Base-by-base conservation (phyloP, 2,888 invertebrate genomes). In the Lymantria dispar region DNA sequence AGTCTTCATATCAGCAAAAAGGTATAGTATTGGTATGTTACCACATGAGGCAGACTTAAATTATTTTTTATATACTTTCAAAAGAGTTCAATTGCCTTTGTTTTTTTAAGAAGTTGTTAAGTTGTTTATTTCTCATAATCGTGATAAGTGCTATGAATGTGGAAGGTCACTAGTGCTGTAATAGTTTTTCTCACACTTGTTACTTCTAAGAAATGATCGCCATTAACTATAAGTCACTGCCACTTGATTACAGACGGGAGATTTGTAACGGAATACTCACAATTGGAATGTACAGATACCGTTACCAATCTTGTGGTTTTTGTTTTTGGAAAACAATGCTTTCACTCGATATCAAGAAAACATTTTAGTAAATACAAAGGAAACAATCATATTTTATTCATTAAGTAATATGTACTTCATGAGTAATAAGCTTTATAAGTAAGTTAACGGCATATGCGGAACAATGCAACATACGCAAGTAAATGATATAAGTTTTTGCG, bases 401-500 rank as follows among this genome's bases (percentile, higher is more conserved):
- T 54, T 48, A 54, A 45, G n/a, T n/a, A 31, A 48, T 48, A 15
- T 45, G 11, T 51, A 50, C 42, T 56, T 57, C 33, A 48, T 29
- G 22, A 33, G 33, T 33, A 33, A 22, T 22, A 22, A 22, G 22
- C 22, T 22, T 22, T 22, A 29, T 43, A 44, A 38, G 54, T 52
- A 56, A 61, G 55, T 50, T 60, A 64, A 60, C 64, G 56, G 67
- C 59, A 67, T 48, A 47, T 14, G 22, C 45, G 45, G 51, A 57
- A 68, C 65, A 65, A 70, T 61, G 64, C 52, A 57, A 56, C 57
- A 56, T 54, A 60, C 56, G 52, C 54, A 62, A 52, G 57, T 62
- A 62, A 64, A 54, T 62, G 68, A 65, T 70, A 70, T 61, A 56
- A 68, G 73, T 85, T 86, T 88, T 85, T 85, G 75, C 74, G 60